Base-by-base conservation (phyloP, 2,113 vertebrate genomes). In the Melanerpes formicivorus region DNA sequence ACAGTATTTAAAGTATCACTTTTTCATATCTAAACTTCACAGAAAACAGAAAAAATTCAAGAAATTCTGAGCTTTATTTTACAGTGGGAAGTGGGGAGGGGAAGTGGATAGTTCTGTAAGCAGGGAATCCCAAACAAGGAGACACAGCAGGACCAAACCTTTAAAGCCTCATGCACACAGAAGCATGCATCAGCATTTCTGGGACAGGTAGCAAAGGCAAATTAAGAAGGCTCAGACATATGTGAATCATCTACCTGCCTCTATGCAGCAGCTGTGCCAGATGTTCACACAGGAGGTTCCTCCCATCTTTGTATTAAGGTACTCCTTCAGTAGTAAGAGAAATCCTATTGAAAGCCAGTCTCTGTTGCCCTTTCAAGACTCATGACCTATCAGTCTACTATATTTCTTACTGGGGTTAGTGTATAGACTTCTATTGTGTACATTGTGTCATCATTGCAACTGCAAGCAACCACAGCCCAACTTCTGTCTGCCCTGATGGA, bases 201-300 rank as follows among this genome's bases (percentile, higher is more conserved):
- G 40, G 18, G 40, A 34, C 32, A 70, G 48, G 42, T 21, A 80
- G 46, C 3, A 30, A 52, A 65, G 46, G 9, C n/a, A 66, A 3
- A 72, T 18, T 17, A 63, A 55, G 25, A 40, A 32, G 23, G 34
- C n/a, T 55, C 63, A 59, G 32, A 55, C 1, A 11, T 40, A 40
- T 40, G 40, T 40, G 40, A 40, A 40, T 11, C 40, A 40, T 40
- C 40, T 11, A 40, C 40, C 34, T 67, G 65, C 7, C 37, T 64
- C 37, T 32, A 58, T 1, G 10, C 32, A 65, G 73, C 37, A 74
- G 17, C 22, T 50, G 8, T n/a, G 8, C 8, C n/a, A 87, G 52
- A 71, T 9, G 11, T 46, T 21, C 59, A 72, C 0, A 0, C 27
- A 69, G 9, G 8, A n/a, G 6, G 18, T 18, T 67, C 17, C 26